Evolutionary conservation across 2,888 invertebrate genomes (phyloP), one percentile per base, ranked within the genome.

Genomic region (Lacanobia wlatinum): DNA sequence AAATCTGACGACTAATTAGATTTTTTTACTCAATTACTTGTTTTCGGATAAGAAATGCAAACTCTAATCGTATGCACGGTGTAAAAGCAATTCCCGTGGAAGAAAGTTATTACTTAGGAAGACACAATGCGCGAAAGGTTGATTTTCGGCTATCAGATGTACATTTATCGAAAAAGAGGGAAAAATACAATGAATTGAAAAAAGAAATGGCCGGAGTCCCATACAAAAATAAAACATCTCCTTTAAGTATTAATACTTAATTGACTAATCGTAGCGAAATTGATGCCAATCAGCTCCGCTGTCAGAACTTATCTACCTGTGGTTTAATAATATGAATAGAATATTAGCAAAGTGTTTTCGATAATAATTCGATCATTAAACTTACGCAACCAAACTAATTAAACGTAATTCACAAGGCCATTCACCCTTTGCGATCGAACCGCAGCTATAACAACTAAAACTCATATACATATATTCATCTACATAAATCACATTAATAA

Each of bases 311-410:
- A 48, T n/a, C 7, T 75, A 55, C 6, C 21, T 75, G 75, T 4
- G 34, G 52, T 62, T 71, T 53, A 10, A 10, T 61, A 23, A n/a
- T 16, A 62, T 38, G 53, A 62, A 55, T 18, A 48, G 10, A 46
- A 18, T 34, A 63, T 48, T 40, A 76, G 3, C 14, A 23, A 75
- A 75, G 40, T n/a, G 8, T n/a, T n/a, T 48, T 48, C 14, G 38
- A 0, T 14, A 23, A 46, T 23, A 8, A 9, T 28, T 69, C 3
- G 18, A 50, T 23, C 6, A 12, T 23, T 9, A 70, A 18, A 50
- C 23, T 50, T 58, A 70, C 23, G 28, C 12, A 50, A 70, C 6
- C 16, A 48, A 65, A 53, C 1, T 34, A 43, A 48, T 40, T 55
- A 16, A n/a, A 43, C 14, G 1, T 50, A 12, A 34, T 43, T 50